Percentiles rank a stretch among this genome's conserved stretches.
Conservation (phyloP, 1,140 invertebrate genomes). For the Heliconius nattereri region DNA sequence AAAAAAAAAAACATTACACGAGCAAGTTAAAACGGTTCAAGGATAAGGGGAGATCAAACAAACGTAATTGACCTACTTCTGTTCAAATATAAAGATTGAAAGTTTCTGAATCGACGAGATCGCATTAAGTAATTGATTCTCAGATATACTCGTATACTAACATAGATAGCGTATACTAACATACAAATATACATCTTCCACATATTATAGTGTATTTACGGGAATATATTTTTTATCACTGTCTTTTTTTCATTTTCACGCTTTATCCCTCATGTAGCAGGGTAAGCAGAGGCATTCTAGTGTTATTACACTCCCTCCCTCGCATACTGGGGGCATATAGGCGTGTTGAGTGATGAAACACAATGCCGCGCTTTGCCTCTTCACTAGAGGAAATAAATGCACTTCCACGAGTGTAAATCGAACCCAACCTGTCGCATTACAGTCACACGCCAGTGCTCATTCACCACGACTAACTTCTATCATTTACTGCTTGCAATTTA, state of each 20-base stretch:
- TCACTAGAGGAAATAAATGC: neutral
- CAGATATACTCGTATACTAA: neutral
- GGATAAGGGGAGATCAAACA: slow-evolving; percentile 15
- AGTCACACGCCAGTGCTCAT: neutral
- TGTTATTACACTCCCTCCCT: neutral
- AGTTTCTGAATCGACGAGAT: slow-evolving; percentile 14
- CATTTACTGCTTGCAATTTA: no score
- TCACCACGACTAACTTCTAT: no score
- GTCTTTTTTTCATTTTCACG: neutral
- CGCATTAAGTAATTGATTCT: slow-evolving; percentile 11
- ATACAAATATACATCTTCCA: neutral
- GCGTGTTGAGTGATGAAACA: neutral
- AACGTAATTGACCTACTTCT: slow-evolving; percentile 3
- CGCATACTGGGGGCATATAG: neutral
- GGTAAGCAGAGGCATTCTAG: no score
- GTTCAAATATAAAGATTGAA: slow-evolving; percentile 4
- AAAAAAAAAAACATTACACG: slow-evolving; percentile 4
- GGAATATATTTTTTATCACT: no score
- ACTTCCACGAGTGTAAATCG: neutral
- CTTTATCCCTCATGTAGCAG: neutral
- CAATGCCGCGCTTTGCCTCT: neutral
- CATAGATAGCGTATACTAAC: neutral
- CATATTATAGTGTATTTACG: neutral
- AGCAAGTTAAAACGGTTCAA: slow-evolving; percentile 9
- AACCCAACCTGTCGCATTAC: neutral